phyloP scores from a whole-genome alignment of 1,140 invertebrate genomes.

The Battus philenor region DNA sequence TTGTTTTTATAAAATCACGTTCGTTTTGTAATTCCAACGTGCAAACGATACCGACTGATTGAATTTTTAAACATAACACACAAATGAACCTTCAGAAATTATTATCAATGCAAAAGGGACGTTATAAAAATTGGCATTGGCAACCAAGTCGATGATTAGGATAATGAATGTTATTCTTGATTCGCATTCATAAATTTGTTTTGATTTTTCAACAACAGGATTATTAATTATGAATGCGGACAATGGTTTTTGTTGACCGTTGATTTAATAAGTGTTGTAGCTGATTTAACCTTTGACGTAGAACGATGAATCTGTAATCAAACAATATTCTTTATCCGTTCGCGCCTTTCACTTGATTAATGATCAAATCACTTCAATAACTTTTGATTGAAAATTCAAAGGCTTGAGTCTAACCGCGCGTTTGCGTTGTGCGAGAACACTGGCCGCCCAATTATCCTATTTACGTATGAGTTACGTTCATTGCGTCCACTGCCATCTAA shows the following conservation, averaged over 20 bases:
- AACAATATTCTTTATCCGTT: slow-evolving; percentile 29
- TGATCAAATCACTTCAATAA: slow-evolving; percentile 28
- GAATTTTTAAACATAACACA: slow-evolving; percentile 2
- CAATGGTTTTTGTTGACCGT: slow-evolving; percentile 3
- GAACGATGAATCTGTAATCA: slow-evolving; percentile 26
- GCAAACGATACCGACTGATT: neutral
- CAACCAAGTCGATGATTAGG: neutral
- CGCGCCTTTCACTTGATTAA: slow-evolving; percentile 30
- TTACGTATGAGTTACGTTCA: slow-evolving; percentile 38
- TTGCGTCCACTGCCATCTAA: slow-evolving; percentile 21
- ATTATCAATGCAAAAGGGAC: too few relatives aligned
- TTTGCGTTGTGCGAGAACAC: slow-evolving; percentile 40
- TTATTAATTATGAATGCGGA: slow-evolving; percentile 12
- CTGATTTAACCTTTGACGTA: slow-evolving; percentile 20
- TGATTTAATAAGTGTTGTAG: slow-evolving; percentile 11
- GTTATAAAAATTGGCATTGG: too few relatives aligned
- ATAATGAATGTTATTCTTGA: neutral
- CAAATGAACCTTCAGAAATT: neutral
- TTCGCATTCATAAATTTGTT: slow-evolving; percentile 1
- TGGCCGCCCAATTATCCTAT: slow-evolving; percentile 46
- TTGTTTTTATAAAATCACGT: slow-evolving; percentile 39
- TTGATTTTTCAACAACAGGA: slow-evolving; percentile 9
- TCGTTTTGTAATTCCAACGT: neutral
- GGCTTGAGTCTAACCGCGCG: slow-evolving; percentile 21
- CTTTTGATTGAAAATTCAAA: slow-evolving; percentile 33